phyloP scores from a whole-genome alignment of 2,113 vertebrate species.

The Aleadryas rufinucha region DNA sequence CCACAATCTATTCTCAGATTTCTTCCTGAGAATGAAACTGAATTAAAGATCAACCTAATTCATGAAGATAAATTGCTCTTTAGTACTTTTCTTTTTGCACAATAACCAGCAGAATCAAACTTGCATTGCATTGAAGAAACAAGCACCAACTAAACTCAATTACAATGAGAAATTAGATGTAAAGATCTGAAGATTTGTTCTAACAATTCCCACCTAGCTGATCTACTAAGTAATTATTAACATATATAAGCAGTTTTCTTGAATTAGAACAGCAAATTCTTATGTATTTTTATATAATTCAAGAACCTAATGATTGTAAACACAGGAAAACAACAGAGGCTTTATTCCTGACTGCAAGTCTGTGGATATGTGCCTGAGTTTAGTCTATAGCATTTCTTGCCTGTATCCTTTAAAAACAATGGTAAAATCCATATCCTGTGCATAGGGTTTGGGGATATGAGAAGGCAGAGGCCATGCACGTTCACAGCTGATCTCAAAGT shows the following conservation, averaged over 20 bases:
- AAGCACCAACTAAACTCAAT: background rate
- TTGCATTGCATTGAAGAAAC: background rate
- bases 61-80: background rate
- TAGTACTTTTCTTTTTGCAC: background rate
- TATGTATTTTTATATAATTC: background rate
- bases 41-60: background rate
- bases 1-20: background rate
- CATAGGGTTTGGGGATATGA: background rate
- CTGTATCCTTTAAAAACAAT: background rate
- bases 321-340: background rate
- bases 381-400: background rate
- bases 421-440: background rate
- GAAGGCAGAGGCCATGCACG: background rate
- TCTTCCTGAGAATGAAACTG: background rate
- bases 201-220: background rate
- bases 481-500: background rate
- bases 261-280: background rate
- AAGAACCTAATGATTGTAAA: background rate
- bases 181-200: background rate
- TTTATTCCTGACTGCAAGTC: background rate
- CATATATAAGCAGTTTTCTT: background rate
- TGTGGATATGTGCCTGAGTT: background rate
- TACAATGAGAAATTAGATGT: background rate
- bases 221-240: background rate
- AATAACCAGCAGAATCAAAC: slow-evolving; percentile 24